phyloP scores from a whole-genome alignment of 2,797 vertebrate genomes.

The Macrochelys suwanniensis region DNA sequence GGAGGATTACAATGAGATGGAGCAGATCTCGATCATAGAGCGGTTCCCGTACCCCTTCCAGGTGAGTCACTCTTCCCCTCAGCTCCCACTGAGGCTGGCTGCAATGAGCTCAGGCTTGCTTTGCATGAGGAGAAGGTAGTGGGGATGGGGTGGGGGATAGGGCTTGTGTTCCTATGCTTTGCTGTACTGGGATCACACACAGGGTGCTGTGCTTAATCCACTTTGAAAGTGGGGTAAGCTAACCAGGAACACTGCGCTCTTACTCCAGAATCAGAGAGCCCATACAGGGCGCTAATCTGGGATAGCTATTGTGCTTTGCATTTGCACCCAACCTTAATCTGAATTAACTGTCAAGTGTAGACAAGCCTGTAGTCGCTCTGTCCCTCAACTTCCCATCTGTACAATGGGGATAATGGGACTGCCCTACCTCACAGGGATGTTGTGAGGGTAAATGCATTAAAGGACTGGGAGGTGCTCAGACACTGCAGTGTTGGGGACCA shows the following conservation, averaged over 20 bases:
- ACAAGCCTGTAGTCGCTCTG: neutral
- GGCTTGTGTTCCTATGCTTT: too few relatives aligned
- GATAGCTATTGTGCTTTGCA: neutral
- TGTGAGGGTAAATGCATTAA: neutral
- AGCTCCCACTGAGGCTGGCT: neutral
- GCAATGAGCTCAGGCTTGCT: neutral
- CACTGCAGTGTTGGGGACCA: neutral
- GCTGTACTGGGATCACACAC: neutral
- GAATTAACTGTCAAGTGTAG: neutral
- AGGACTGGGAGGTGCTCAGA: neutral
- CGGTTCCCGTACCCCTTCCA: constrained; percentile 86
- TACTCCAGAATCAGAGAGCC: neutral
- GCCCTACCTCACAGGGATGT: neutral
- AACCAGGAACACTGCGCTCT: neutral
- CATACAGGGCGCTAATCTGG: neutral
- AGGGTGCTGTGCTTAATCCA: neutral
- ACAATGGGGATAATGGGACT: neutral
- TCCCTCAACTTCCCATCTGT: neutral
- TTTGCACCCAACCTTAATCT: neutral
- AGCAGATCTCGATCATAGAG: constrained; percentile 86
- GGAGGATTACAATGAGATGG: constrained; percentile 82
- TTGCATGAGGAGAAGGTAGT: neutral
- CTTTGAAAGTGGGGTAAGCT: neutral
- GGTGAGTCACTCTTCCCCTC: constrained; percentile 70
- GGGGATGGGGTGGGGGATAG: neutral